Evolutionary conservation across 2,888 invertebrate genomes (phyloP).

Genomic region (Drosophila prolongata): DNA sequence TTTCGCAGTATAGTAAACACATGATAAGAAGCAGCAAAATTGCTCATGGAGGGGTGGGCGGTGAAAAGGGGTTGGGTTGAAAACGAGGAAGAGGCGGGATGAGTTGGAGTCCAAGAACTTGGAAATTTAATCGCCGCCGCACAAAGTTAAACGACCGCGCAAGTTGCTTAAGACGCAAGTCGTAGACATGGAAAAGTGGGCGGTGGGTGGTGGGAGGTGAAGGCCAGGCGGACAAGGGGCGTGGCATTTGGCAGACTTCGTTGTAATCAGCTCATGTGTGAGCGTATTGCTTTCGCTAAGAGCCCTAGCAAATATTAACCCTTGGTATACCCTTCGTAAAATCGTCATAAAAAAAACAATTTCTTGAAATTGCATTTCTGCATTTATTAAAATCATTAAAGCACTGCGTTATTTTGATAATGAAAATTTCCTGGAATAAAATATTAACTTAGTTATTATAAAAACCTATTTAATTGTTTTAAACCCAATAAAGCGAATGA

Average conservation of each 20-base stretch:
- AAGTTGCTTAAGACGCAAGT: conserved; percentile 53
- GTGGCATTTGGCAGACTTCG: conserved; percentile 26
- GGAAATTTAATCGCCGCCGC: conserved; percentile 70
- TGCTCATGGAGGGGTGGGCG: conserved; percentile 7
- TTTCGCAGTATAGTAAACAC: conserved; percentile 48
- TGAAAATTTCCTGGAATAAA: too few species aligned
- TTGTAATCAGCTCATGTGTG: conserved; percentile 53
- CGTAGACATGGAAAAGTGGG: conserved; percentile 14
- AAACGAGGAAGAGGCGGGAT: neutral
- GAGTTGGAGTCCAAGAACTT: conserved; percentile 68
- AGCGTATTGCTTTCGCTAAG: conserved; percentile 26
- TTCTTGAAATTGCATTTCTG: too few species aligned
- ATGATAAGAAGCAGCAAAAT: conserved; percentile 57
- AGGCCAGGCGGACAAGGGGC: conserved; percentile 15
- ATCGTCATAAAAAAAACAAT: neutral
- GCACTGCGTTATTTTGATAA: too few species aligned
- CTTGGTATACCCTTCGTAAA: neutral
- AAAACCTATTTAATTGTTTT: too few species aligned
- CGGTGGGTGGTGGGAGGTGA: neutral
- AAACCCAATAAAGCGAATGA: too few species aligned
- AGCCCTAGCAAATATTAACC: neutral
- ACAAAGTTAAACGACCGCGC: conserved; percentile 78
- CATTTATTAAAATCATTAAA: too few species aligned
- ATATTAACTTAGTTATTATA: too few species aligned
- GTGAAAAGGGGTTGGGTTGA: neutral